These are phyloP conservation scores for Watsonalla binaria DNA, from an alignment of 2,888 invertebrate species.

Conservation along the genomic window DNA sequence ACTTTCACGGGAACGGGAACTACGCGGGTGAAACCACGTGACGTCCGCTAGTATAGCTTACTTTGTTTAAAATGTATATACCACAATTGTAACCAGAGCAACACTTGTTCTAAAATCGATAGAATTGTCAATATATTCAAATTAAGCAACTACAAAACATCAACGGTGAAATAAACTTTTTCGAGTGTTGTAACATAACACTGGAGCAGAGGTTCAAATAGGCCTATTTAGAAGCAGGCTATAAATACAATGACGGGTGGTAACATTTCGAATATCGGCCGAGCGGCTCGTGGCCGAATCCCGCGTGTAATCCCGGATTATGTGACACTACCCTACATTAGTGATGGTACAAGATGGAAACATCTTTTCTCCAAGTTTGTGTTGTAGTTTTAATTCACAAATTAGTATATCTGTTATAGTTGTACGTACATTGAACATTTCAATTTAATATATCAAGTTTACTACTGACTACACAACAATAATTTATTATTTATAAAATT, in stretches of 20 bases:
- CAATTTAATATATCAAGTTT: too few species aligned
- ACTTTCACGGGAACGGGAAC: too few species aligned
- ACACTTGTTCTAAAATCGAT: neutral
- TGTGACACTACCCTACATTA: constrained; percentile 15
- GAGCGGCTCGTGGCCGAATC: constrained; percentile 7
- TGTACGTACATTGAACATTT: too few species aligned
- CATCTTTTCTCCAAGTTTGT: neutral
- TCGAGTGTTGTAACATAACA: neutral
- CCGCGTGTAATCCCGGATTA: constrained; percentile 22
- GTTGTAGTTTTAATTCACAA: too few species aligned
- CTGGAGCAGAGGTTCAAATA: neutral
- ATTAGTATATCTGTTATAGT: too few species aligned
- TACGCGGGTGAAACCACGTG: too few species aligned
- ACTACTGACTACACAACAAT: too few species aligned
- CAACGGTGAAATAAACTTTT: neutral
- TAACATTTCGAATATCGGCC: constrained; percentile 6
- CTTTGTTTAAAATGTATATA: too few species aligned
- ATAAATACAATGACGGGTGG: neutral
- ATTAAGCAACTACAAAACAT: neutral
- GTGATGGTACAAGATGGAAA: constrained; percentile 11
- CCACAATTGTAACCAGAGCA: too few species aligned
- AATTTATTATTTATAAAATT: too few species aligned
- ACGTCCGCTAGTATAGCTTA: too few species aligned
- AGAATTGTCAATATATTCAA: neutral
- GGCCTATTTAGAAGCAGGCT: neutral